Percentiles rank a stretch among this genome's conserved stretches.
Conservation (phyloP, 2,797 vertebrate species). For the Sebastes nivosus region DNA sequence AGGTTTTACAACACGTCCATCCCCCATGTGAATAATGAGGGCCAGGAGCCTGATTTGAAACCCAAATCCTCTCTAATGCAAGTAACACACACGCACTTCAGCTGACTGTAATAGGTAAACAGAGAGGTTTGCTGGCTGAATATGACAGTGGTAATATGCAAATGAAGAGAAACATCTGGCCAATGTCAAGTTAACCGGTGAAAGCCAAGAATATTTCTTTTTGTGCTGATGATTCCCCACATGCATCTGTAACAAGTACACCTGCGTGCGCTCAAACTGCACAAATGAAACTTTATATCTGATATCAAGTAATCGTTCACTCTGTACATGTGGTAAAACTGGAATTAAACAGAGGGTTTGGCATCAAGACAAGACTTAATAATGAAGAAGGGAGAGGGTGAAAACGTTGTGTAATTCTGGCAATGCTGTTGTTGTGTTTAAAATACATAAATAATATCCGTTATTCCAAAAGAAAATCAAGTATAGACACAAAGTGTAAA, state of each 20-base stretch:
- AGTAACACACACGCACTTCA: not conserved
- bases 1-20: slow-evolving; percentile 3
- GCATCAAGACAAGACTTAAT: not conserved
- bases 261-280: slow-evolving; percentile 12
- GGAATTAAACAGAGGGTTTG: not conserved
- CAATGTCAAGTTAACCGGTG: not conserved
- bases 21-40: slow-evolving; percentile 5
- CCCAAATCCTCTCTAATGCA: slow-evolving; percentile 8
- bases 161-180: slow-evolving; percentile 36
- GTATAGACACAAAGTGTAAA: slow-evolving; percentile 6
- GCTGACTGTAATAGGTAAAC: slow-evolving; percentile 5
- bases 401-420: slow-evolving; percentile 23
- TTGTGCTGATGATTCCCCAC: slow-evolving; percentile 13
- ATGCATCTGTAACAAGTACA: slow-evolving; percentile 21
- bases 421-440: slow-evolving; percentile 3
- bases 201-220: slow-evolving; percentile 9
- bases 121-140: slow-evolving; percentile 16
- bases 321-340: not conserved
- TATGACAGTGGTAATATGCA: slow-evolving; percentile 17
- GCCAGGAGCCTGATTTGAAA: slow-evolving; percentile 36
- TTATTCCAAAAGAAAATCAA: slow-evolving; percentile 27
- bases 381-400: not conserved
- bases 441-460: slow-evolving; percentile 7
- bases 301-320: slow-evolving; percentile 12
- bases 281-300: slow-evolving; percentile 24